Percentiles rank a stretch among this genome's conserved stretches.
phyloP scores from a whole-genome alignment of 1,140 invertebrate species.

The Leptinotarsa lineolata region DNA sequence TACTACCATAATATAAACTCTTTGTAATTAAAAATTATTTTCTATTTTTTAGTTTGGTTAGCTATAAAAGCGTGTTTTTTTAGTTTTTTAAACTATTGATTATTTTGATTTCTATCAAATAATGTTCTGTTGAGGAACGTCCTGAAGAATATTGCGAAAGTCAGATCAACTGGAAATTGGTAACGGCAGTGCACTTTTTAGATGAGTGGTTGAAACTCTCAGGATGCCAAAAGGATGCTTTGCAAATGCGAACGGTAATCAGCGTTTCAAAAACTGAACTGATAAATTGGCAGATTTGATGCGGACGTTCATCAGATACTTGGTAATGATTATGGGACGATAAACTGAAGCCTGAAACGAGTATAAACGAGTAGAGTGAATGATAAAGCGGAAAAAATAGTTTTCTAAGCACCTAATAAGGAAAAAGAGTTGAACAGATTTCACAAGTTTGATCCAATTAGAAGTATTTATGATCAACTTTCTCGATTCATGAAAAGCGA shows the following conservation, averaged over 20 bases:
- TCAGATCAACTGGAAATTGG: too few relatives aligned
- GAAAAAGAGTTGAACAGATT: background rate
- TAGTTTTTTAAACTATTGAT: too few relatives aligned
- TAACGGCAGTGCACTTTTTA: too few relatives aligned
- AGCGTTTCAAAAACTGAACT: background rate
- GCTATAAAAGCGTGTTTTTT: too few relatives aligned
- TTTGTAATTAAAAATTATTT: too few relatives aligned
- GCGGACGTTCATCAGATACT: background rate
- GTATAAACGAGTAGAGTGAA: background rate
- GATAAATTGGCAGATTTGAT: background rate
- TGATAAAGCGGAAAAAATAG: background rate
- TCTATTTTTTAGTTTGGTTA: too few relatives aligned
- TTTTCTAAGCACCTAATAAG: conserved; percentile 3
- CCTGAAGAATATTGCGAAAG: too few relatives aligned
- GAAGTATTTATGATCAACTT: background rate
- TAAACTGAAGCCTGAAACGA: background rate
- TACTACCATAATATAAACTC: too few relatives aligned
- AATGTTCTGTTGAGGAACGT: too few relatives aligned
- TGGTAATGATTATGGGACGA: background rate
- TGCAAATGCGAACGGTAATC: background rate
- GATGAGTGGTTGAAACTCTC: too few relatives aligned
- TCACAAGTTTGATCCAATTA: background rate
- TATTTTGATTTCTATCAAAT: too few relatives aligned
- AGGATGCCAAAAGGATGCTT: too few relatives aligned
- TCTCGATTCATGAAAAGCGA: conserved; percentile 8